A percentile compares a stretch with the other conserved stretches of the same genome.
phyloP scores from a whole-genome alignment of 2,888 invertebrate genomes.

The Polymixis lichenea region DNA sequence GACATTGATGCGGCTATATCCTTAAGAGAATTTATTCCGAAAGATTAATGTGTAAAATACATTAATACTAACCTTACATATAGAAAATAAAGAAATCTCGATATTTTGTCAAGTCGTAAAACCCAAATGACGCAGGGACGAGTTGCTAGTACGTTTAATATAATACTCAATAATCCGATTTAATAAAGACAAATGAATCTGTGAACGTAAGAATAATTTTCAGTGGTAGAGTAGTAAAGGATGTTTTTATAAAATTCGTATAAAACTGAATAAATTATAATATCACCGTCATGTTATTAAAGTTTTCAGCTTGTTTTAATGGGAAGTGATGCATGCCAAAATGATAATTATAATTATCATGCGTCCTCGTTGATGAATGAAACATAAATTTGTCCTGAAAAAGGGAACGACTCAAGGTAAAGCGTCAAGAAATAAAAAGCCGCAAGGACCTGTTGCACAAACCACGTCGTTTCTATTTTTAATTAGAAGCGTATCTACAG shows the following conservation, averaged over 20 bases:
- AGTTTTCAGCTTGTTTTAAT: background rate
- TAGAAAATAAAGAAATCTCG: background rate
- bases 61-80: background rate
- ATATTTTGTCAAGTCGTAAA: background rate
- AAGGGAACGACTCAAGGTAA: background rate
- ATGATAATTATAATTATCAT: background rate
- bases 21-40: background rate
- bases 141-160: background rate
- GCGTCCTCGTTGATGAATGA: background rate
- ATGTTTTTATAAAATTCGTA: conserved; percentile 4
- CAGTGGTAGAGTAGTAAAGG: background rate
- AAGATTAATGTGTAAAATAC: background rate
- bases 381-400: background rate
- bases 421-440: background rate
- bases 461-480: background rate
- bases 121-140: no score
- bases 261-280: conserved; percentile 22
- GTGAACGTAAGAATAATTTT: conserved; percentile 8
- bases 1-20: background rate
- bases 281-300: background rate
- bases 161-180: background rate
- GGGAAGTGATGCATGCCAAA: background rate
- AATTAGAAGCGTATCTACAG: background rate
- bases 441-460: background rate
- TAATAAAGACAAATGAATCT: background rate